Conservation (phyloP, 2,113 vertebrate species). For the Scomber scombrus region DNA sequence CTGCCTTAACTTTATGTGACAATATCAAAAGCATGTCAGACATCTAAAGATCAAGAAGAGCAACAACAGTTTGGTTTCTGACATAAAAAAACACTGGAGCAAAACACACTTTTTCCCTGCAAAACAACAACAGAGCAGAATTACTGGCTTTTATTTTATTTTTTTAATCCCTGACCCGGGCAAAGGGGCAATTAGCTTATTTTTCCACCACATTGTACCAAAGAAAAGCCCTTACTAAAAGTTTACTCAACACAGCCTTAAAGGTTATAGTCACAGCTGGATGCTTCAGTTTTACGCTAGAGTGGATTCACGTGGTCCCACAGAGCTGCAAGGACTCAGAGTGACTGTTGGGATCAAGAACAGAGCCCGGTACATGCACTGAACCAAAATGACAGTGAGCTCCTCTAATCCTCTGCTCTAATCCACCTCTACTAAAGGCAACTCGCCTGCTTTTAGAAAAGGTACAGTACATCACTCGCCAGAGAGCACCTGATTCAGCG, state of each 20-base stretch:
- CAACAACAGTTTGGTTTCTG: neutral
- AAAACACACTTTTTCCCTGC: neutral
- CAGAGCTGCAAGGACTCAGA: neutral
- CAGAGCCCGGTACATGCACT: conserved; percentile 39
- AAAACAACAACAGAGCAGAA: neutral
- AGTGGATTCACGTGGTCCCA: neutral
- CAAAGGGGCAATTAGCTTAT: conserved; percentile 5
- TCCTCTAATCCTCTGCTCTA: conserved; percentile 60
- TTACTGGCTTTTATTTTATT: neutral
- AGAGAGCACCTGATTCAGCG: conserved; percentile 66
- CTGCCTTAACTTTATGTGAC: conserved; percentile 13
- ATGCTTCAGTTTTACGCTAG: conserved; percentile 16
- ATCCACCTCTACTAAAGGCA: conserved; percentile 59
- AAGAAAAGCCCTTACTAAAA: conserved; percentile 1
- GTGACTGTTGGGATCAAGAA: conserved; percentile 35
- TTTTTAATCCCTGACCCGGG: neutral
- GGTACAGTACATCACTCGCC: conserved; percentile 16
- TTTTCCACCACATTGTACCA: neutral
- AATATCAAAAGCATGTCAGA: neutral
- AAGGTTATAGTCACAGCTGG: conserved; percentile 29
- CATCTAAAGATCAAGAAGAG: neutral
- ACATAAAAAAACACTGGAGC: neutral
- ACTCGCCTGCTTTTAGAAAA: conserved; percentile 41
- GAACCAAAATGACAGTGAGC: conserved; percentile 54
- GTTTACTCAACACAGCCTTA: conserved; percentile 8